Base-by-base conservation (phyloP, 2,113 vertebrate genomes). In the Myotis lucifugus region DNA sequence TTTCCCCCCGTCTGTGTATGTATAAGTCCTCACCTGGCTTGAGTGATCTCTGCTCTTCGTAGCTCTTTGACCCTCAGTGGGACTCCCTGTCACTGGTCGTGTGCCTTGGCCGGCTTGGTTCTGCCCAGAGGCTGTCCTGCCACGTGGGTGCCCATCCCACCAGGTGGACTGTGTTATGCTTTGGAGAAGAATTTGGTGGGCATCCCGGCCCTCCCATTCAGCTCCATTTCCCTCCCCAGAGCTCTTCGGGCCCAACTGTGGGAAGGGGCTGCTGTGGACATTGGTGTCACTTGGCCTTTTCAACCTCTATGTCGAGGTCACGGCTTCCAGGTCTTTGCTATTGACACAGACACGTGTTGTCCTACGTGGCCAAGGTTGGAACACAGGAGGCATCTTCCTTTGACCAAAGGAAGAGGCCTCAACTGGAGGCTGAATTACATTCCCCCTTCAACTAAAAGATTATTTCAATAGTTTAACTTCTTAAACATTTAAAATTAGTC, bases 71-170 rank as follows among this genome's bases (percentile, higher is more conserved):
- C 40, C 34, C 25, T 76, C 48, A 21, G 37, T 52, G 50, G 40
- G 23, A 25, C 40, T 74, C 27, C 56, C 32, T 64, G 59, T 82
- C 18, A 3, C 5, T 64, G 29, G 4, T n/a, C 18, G 2, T 74
- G 56, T 69, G 34, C 27, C 40, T 69, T 67, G 48, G 56, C 52
- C 13, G 2, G n/a, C 42, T 18, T 18, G 52, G 8, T 25, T 85
- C 56, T 50, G 2, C n/a, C 6, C 56, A 40, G 92, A 74, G 37
- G 37, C 32, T 73, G 15, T 32, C 40, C 70, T 17, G 77, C 48
- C 34, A 5, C 0, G 0, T n/a, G 25, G 70, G 34, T 11, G 13
- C 32, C 32, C 27, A 13, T 18, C 9, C n/a, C 7, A 15, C 6
- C 14, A 18, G 0, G 0, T 8, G 37, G 50, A 72, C 50, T 46